A percentile compares a stretch with the other conserved stretches of the same genome.
These are phyloP conservation scores for Punctoribates punctum DNA, from an alignment of 2,888 invertebrate genomes.

Conservation along the genomic window DNA sequence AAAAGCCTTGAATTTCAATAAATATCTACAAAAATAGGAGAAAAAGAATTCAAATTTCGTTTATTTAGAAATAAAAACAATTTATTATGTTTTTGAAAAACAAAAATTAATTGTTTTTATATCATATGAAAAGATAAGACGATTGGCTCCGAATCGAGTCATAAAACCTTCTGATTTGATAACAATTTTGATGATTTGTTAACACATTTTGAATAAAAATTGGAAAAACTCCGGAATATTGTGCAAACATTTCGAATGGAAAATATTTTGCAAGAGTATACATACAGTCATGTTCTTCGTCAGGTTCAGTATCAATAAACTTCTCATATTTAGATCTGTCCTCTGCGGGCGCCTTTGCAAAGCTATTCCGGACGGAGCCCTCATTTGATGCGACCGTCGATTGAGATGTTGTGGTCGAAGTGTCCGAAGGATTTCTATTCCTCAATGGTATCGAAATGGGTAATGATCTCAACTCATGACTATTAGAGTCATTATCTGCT, in stretches of 20 bases:
- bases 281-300: slow-evolving; percentile 48
- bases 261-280: neutral
- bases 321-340: slow-evolving; percentile 74
- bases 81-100: too few relatives aligned
- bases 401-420: slow-evolving; percentile 26
- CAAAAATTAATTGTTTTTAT: neutral
- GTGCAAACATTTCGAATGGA: neutral
- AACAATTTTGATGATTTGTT: too few relatives aligned
- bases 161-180: too few relatives aligned
- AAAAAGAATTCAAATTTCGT: too few relatives aligned
- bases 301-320: slow-evolving; percentile 57
- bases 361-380: slow-evolving; percentile 24
- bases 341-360: slow-evolving; percentile 59
- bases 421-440: slow-evolving; percentile 25
- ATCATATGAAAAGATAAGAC: neutral
- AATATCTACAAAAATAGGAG: too few relatives aligned
- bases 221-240: neutral
- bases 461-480: slow-evolving; percentile 17
- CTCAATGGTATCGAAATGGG: slow-evolving; percentile 4
- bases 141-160: neutral
- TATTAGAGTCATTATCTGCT: neutral
- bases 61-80: too few relatives aligned
- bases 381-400: slow-evolving; percentile 25
- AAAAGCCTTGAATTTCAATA: too few relatives aligned
- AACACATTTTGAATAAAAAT: neutral